Evolutionary conservation across 2,888 invertebrate species (phyloP).

Genomic region (Phyllotreta striolata): DNA sequence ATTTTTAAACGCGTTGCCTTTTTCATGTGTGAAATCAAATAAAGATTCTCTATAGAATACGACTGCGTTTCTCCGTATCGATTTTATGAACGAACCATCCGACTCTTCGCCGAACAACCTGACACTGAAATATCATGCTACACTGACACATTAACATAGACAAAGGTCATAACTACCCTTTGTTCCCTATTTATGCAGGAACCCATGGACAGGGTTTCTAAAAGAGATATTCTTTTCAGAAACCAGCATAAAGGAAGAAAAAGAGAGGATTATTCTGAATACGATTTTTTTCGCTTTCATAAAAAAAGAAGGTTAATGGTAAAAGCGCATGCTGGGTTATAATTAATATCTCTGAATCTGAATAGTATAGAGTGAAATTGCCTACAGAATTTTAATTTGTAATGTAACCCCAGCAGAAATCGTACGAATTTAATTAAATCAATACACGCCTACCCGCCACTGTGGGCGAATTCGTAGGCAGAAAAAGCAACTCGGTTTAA

Average conservation of each 20-base stretch:
- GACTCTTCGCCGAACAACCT: constrained; percentile 32
- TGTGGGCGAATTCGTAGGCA: neutral
- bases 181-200: constrained; percentile 30
- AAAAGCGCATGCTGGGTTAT: no score
- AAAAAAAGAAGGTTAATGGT: no score
- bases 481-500: constrained; percentile 6
- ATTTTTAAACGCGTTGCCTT: constrained; percentile 16
- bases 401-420: no score
- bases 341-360: no score
- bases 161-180: constrained; percentile 43
- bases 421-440: no score
- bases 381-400: no score
- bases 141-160: constrained; percentile 47
- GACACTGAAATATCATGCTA: constrained; percentile 38
- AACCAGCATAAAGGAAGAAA: no score
- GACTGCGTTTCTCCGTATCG: constrained; percentile 33
- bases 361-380: no score
- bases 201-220: constrained; percentile 1
- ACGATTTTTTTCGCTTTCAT: neutral
- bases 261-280: constrained; percentile 17
- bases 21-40: constrained; percentile 6
- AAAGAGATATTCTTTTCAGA: constrained; percentile 17
- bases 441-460: neutral
- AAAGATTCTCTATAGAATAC: constrained; percentile 10
- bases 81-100: constrained; percentile 38